Percentiles rank a stretch among this genome's conserved stretches.
These are phyloP conservation scores for Strix occidentalis DNA, from an alignment of 2,797 vertebrate genomes.

Conservation along the genomic window DNA sequence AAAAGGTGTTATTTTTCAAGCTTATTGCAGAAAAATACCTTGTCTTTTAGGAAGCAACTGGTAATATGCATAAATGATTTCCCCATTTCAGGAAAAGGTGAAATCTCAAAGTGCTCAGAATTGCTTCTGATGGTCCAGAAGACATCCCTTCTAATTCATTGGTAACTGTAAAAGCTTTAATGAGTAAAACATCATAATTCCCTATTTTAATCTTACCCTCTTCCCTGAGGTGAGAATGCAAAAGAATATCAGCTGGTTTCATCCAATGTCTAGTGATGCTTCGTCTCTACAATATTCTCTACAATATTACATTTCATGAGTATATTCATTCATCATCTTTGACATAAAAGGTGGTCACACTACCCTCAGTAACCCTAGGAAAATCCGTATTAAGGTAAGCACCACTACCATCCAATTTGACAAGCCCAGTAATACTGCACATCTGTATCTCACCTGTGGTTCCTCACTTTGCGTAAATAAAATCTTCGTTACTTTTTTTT, in stretches of 20 bases:
- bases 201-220: not conserved
- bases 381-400: not conserved
- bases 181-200: not conserved
- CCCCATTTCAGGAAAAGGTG: not conserved
- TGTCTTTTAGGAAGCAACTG: not conserved
- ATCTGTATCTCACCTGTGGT: not conserved
- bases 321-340: not conserved
- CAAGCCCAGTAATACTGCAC: not conserved
- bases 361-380: not conserved
- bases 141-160: not conserved
- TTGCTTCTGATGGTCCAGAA: constrained; percentile 7
- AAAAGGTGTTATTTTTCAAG: not conserved
- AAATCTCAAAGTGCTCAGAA: not conserved
- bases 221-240: not conserved
- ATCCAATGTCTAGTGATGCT: not conserved
- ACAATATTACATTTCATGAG: not conserved
- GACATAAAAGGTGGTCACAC: not conserved
- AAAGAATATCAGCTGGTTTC: not conserved
- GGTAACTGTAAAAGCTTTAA: not conserved
- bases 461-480: not conserved
- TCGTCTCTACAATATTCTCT: not conserved
- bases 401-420: not conserved
- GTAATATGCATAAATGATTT: constrained; percentile 13
- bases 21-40: constrained; percentile 18
- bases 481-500: not conserved